These are phyloP conservation scores for Euwallacea fornicatus DNA, from an alignment of 1,140 invertebrate species.

Conservation along the genomic window DNA sequence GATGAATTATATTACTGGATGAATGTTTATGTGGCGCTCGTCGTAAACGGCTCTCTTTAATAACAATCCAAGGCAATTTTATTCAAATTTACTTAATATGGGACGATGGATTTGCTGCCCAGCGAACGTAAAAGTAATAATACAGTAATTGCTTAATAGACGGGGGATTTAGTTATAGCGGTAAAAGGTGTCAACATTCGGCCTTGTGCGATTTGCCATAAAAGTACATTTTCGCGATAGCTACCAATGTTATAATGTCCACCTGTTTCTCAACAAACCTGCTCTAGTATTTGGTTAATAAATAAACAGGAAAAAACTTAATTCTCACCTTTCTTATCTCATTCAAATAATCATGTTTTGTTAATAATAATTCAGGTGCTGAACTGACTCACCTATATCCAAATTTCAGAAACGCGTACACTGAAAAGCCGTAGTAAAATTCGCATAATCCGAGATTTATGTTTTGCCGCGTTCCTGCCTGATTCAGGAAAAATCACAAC, in stretches of 20 bases:
- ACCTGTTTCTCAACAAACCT: conserved; percentile 2
- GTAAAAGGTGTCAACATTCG: conserved; percentile 33
- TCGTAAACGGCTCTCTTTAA: background rate
- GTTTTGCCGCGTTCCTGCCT: background rate
- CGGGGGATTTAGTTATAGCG: conserved; percentile 34
- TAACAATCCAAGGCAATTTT: conserved; percentile 11
- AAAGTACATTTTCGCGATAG: conserved; percentile 14
- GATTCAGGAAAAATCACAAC: background rate
- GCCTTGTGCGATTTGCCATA: conserved; percentile 24
- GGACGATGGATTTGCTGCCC: conserved; percentile 23
- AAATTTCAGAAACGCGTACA: background rate
- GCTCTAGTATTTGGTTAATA: background rate
- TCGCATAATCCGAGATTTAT: background rate
- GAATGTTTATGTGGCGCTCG: background rate
- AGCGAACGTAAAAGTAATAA: conserved; percentile 14
- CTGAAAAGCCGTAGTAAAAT: background rate
- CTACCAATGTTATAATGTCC: conserved; percentile 4
- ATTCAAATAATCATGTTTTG: conserved; percentile 3
- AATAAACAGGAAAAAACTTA: background rate
- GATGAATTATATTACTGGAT: background rate
- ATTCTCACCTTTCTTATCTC: background rate
- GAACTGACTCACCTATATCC: conserved; percentile 6
- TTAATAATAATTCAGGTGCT: background rate
- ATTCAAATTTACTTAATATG: conserved; percentile 30
- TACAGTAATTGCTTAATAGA: conserved; percentile 15